Evolutionary conservation across 2,797 vertebrate species (phyloP).

Genomic region (Labeo calbasu): DNA sequence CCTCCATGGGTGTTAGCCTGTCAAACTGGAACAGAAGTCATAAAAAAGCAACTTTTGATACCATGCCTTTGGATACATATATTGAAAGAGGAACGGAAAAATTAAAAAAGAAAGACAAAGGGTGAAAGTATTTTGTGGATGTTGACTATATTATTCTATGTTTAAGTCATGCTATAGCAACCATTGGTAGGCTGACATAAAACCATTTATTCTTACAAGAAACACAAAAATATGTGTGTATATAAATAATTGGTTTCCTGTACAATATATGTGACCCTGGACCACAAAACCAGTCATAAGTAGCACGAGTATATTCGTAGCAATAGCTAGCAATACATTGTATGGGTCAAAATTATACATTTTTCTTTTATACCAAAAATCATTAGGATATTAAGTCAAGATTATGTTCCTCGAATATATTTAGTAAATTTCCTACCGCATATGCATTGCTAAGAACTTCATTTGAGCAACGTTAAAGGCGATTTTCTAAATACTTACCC

Average conservation of each 20-base stretch:
- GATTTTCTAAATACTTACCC: too few relatives aligned
- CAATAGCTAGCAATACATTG: too few relatives aligned
- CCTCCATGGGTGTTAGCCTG: constrained; percentile 81
- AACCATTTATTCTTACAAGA: background rate
- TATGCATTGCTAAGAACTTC: too few relatives aligned
- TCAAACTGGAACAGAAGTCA: constrained; percentile 82
- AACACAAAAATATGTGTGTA: background rate
- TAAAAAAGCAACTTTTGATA: constrained; percentile 65
- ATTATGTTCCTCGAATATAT: too few relatives aligned
- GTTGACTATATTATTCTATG: background rate
- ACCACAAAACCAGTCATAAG: too few relatives aligned
- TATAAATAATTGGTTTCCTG: background rate
- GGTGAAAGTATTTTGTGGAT: background rate
- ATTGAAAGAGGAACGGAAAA: constrained; percentile 8
- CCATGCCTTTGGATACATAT: constrained; percentile 29
- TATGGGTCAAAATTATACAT: too few relatives aligned
- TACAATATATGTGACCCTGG: background rate
- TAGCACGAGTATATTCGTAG: too few relatives aligned
- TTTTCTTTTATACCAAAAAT: too few relatives aligned
- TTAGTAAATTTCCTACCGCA: too few relatives aligned
- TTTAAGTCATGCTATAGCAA: background rate
- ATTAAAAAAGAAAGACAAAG: background rate
- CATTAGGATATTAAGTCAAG: too few relatives aligned
- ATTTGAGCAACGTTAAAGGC: too few relatives aligned
- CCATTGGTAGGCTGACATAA: background rate